A percentile compares a stretch with the other conserved stretches of the same genome.
Evolutionary conservation across 2,888 invertebrate species (phyloP).

Genomic region (Cordilura impudica): DNA sequence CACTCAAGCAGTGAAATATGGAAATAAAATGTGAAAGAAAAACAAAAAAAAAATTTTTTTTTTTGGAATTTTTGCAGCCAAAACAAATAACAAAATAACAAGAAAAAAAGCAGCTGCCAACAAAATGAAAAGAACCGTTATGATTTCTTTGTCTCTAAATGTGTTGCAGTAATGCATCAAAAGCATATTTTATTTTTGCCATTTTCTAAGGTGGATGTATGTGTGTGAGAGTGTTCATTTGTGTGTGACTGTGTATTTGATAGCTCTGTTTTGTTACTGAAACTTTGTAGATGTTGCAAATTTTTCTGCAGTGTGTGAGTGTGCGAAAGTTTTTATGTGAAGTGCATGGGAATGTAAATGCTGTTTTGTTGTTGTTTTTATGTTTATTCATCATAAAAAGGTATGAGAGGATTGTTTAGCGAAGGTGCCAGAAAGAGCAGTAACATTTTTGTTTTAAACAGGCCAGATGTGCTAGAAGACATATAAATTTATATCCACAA

Average conservation of each 20-base stretch:
- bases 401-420: too few relatives aligned
- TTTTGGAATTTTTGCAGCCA: background rate
- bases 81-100: background rate
- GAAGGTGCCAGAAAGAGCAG: conserved; percentile 45
- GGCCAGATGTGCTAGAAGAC: too few relatives aligned
- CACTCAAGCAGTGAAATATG: background rate
- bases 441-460: conserved; percentile 14
- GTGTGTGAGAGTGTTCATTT: background rate
- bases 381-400: too few relatives aligned
- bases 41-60: background rate
- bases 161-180: background rate
- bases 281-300: background rate
- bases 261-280: too few relatives aligned
- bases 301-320: background rate
- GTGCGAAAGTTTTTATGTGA: background rate
- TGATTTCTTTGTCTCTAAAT: conserved; percentile 28
- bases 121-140: background rate
- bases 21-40: background rate
- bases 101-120: background rate
- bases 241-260: background rate
- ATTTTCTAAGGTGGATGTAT: background rate
- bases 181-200: background rate
- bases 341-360: background rate
- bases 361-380: background rate
- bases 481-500: too few relatives aligned